phyloP scores from a whole-genome alignment of 2,797 vertebrate species.

The Peromyscus nudipes region DNA sequence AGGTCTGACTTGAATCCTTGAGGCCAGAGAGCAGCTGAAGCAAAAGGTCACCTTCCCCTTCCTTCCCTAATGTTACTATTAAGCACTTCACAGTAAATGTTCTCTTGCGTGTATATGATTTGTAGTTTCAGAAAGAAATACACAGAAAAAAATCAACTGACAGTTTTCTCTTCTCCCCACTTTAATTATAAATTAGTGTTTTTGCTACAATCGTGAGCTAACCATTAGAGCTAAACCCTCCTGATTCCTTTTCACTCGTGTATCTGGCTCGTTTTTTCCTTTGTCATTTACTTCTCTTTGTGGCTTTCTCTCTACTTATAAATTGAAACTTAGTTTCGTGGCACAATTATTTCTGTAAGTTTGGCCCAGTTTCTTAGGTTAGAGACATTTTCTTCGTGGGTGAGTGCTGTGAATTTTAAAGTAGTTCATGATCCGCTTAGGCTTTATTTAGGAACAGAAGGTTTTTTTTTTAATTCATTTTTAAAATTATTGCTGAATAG shows the following conservation, averaged over 20 bases:
- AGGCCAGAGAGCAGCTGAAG: constrained; percentile 14
- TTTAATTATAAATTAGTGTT: not conserved
- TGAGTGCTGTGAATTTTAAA: constrained; percentile 58
- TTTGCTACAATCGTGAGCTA: constrained; percentile 17
- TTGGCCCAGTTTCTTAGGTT: constrained; percentile 79
- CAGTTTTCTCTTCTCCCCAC: not conserved
- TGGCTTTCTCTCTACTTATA: constrained; percentile 71
- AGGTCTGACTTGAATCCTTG: not conserved
- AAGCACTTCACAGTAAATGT: not conserved
- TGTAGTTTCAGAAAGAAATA: not conserved
- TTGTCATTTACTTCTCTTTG: constrained; percentile 56
- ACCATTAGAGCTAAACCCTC: not conserved
- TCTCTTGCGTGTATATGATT: constrained; percentile 1
- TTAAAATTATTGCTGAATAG: not conserved
- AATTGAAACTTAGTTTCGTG: constrained; percentile 68
- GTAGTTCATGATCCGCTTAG: constrained; percentile 65
- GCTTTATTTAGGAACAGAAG: constrained; percentile 38
- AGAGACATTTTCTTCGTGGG: constrained; percentile 64
- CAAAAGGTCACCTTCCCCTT: not conserved
- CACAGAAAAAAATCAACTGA: not conserved
- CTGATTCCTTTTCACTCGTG: constrained; percentile 15
- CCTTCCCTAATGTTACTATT: not conserved
- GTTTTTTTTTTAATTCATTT: constrained; percentile 44
- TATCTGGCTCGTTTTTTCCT: constrained; percentile 61
- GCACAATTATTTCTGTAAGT: constrained; percentile 78